These are phyloP conservation scores for Microctenopoma stevenorrisi DNA, from an alignment of 2,797 vertebrate genomes.

Conservation along the genomic window DNA sequence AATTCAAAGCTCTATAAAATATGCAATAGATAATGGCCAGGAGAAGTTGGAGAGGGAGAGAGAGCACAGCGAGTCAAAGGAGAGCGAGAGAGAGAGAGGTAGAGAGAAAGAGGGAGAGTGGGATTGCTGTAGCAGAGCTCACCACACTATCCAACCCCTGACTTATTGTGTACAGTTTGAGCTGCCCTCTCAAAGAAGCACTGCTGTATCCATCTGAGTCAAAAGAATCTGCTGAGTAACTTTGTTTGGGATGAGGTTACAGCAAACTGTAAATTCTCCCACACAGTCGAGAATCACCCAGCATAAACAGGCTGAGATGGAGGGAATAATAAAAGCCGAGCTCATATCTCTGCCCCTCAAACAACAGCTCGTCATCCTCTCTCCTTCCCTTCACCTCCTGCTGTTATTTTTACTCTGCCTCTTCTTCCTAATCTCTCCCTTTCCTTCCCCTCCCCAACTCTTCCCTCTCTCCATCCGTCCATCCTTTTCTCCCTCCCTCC, in stretches of 20 bases:
- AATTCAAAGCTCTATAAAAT: constrained; percentile 11
- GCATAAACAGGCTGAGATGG: constrained; percentile 69
- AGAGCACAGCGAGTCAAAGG: background rate
- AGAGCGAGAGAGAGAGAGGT: background rate
- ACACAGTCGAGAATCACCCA: constrained; percentile 63
- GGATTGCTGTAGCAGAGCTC: constrained; percentile 4
- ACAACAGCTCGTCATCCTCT: constrained; percentile 27
- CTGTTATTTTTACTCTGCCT: constrained; percentile 1
- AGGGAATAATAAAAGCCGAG: constrained; percentile 41
- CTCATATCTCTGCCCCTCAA: constrained; percentile 33
- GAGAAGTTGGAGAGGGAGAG: too few species aligned
- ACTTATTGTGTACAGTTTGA: constrained; percentile 46
- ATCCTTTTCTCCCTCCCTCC: constrained; percentile 35
- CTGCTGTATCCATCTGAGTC: constrained; percentile 45
- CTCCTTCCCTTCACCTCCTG: constrained; percentile 14
- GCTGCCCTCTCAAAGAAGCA: constrained; percentile 39
- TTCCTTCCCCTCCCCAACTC: constrained; percentile 2
- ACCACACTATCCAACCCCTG: constrained; percentile 1
- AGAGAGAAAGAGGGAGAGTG: constrained; percentile 1
- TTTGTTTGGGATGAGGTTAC: constrained; percentile 76
- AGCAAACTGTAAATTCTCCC: constrained; percentile 71
- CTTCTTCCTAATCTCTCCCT: constrained; percentile 1
- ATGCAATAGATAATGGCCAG: background rate
- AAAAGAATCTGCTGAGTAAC: constrained; percentile 77
- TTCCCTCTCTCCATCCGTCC: constrained; percentile 31